Percentiles rank a stretch among this genome's conserved stretches.
phyloP scores from a whole-genome alignment of 2,797 vertebrate genomes.

The Gastrophryne carolinensis region DNA sequence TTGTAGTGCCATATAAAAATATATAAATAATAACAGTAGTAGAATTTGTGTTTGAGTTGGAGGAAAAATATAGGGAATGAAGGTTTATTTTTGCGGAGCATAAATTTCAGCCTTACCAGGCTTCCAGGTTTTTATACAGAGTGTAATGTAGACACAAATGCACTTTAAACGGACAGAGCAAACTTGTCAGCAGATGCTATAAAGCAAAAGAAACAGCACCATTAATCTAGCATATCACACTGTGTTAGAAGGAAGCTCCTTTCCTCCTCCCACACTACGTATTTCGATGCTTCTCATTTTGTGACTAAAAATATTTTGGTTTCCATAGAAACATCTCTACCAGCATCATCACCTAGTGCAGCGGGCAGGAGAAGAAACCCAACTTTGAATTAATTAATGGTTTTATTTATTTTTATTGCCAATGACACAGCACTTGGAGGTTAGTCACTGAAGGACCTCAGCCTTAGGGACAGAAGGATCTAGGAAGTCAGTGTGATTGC shows the following conservation, averaged over 20 bases:
- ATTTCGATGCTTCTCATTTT: constrained; percentile 37
- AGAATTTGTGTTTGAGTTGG: too few relatives aligned
- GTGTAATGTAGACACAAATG: not conserved
- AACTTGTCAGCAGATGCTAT: not conserved
- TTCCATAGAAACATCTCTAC: constrained; percentile 44
- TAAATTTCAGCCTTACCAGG: too few relatives aligned
- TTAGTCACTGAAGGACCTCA: not conserved
- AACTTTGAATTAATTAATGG: constrained; percentile 36
- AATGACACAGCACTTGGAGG: constrained; percentile 17
- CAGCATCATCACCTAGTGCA: constrained; percentile 46
- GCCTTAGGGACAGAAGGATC: constrained; percentile 1
- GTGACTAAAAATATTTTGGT: constrained; percentile 51
- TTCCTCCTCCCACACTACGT: constrained; percentile 24
- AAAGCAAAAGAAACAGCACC: not conserved
- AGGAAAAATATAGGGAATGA: too few relatives aligned
- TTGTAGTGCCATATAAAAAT: too few relatives aligned
- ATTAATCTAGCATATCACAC: not conserved
- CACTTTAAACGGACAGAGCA: not conserved
- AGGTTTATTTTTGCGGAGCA: too few relatives aligned
- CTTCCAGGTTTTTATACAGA: too few relatives aligned
- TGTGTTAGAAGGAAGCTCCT: constrained; percentile 38
- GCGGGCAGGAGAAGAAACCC: constrained; percentile 22
- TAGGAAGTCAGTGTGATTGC: not conserved
- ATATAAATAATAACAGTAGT: too few relatives aligned
- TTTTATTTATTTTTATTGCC: not conserved